A percentile compares a stretch with the other conserved stretches of the same genome.
These are phyloP conservation scores for Bos javanicus DNA, from an alignment of 2,113 vertebrate species.

Conservation along the genomic window DNA sequence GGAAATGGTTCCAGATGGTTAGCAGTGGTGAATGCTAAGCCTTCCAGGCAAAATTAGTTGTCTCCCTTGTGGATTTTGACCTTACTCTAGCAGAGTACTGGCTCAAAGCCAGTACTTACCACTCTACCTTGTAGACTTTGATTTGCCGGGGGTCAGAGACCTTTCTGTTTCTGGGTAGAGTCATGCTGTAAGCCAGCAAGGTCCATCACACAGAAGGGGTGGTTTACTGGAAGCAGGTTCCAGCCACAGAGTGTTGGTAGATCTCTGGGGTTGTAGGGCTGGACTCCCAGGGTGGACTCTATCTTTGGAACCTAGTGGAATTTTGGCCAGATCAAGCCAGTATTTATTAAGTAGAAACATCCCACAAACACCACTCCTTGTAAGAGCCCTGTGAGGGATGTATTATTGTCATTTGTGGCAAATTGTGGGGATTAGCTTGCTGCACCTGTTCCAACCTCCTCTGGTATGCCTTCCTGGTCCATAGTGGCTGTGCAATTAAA, in stretches of 20 bases:
- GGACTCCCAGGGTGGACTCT: background rate
- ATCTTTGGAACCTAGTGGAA: background rate
- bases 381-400: background rate
- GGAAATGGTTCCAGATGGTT: slow-evolving; percentile 13
- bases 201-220: background rate
- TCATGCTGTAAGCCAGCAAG: background rate
- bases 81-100: background rate
- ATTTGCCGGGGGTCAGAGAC: background rate
- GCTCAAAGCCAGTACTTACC: background rate
- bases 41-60: background rate
- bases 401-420: background rate
- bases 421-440: background rate
- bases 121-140: background rate
- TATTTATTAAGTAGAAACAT: background rate
- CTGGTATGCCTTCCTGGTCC: background rate
- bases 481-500: background rate
- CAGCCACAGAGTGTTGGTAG: background rate
- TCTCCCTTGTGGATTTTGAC: background rate
- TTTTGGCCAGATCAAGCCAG: background rate
- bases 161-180: background rate
- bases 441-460: background rate
- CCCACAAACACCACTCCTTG: background rate
- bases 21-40: background rate
- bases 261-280: background rate
- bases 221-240: background rate